phyloP scores from a whole-genome alignment of 2,888 invertebrate genomes.

The Polydesmus complanatus region DNA sequence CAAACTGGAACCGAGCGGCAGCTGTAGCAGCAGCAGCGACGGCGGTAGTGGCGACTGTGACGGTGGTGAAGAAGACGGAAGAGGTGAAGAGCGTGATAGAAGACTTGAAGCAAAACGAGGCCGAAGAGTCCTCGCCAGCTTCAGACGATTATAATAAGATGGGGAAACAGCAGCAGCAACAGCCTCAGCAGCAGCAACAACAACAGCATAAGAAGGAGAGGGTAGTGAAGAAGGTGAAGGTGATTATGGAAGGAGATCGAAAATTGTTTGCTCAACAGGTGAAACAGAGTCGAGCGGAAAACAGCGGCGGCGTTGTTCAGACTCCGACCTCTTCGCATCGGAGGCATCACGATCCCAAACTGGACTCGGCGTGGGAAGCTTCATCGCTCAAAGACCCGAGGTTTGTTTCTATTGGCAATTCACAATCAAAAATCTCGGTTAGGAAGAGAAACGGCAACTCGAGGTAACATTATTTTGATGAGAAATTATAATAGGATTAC shows the following conservation, averaged over 20 bases:
- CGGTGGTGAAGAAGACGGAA: not conserved
- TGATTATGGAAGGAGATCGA: slow-evolving; percentile 7
- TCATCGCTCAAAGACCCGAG: not conserved
- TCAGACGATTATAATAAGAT: not conserved
- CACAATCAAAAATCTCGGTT: too few species aligned
- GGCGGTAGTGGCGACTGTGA: too few species aligned
- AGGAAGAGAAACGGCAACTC: too few species aligned
- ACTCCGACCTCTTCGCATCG: not conserved
- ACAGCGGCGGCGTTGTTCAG: not conserved
- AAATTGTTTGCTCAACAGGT: slow-evolving; percentile 1
- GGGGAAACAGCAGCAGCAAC: too few species aligned
- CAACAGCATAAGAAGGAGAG: slow-evolving; percentile 3
- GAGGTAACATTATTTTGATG: too few species aligned
- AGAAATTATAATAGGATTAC: too few species aligned
- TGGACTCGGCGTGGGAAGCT: not conserved
- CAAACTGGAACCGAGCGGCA: not conserved
- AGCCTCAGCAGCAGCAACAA: not conserved
- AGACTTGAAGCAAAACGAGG: not conserved
- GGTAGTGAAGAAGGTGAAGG: slow-evolving; percentile 10
- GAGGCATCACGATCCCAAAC: not conserved
- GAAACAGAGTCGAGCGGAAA: not conserved
- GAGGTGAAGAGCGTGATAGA: not conserved
- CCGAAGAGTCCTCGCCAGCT: not conserved
- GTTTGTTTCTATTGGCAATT: too few species aligned
- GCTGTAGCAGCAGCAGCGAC: too few species aligned